A percentile compares a stretch with the other conserved stretches of the same genome.
phyloP scores from a whole-genome alignment of 2,113 vertebrate species.

The Rhinichthys klamathensis region DNA sequence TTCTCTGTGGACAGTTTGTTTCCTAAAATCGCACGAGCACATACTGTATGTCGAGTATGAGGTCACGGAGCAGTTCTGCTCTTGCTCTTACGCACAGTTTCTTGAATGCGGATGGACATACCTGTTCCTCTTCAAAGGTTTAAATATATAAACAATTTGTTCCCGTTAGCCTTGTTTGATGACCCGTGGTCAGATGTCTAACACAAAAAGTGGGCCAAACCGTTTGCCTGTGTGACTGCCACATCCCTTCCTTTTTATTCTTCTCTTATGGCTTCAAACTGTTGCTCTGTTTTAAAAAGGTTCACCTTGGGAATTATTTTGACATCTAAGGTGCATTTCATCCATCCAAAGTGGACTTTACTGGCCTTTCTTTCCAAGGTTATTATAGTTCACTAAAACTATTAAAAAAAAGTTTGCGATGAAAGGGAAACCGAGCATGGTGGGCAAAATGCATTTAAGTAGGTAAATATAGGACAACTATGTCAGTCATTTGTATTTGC shows the following conservation, averaged over 20 bases:
- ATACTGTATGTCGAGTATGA: background rate
- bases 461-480: no score
- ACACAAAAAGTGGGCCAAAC: conserved; percentile 65
- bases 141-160: background rate
- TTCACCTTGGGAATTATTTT: background rate
- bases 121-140: background rate
- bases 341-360: background rate
- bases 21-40: conserved; percentile 51
- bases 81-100: background rate
- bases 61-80: background rate
- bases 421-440: no score
- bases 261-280: background rate
- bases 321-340: background rate
- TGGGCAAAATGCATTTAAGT: no score
- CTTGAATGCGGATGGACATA: background rate
- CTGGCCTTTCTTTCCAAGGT: background rate
- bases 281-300: conserved; percentile 1
- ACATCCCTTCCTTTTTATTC: background rate
- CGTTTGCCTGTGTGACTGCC: conserved; percentile 23
- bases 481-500: no score
- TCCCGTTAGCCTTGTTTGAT: conserved; percentile 54
- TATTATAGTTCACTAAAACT: no score
- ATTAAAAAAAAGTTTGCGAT: no score
- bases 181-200: conserved; percentile 67
- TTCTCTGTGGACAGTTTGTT: conserved; percentile 55